Evolutionary conservation across 2,888 invertebrate genomes (phyloP), one percentile per base, ranked within the genome.

Genomic region (Salticus scenicus): DNA sequence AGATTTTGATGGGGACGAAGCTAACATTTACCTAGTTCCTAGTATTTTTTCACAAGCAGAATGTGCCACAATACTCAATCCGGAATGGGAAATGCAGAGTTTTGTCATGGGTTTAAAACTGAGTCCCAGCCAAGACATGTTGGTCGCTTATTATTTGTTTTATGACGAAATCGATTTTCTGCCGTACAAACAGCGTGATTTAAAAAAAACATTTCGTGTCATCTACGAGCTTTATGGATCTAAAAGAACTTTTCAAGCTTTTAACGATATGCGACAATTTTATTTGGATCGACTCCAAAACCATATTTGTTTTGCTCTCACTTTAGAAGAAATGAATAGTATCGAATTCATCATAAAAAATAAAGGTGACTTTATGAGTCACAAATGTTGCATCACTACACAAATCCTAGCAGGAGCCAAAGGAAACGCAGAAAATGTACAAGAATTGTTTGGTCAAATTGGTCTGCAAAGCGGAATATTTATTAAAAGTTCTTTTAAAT

Each of bases 1-100:
- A 2, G 80, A 81, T 57, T 81, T 81, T 27, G 74, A 81, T n/a
- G 80, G 73, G 0, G 80, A 81, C 41, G 74, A 81, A 30, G 37
- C 33, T 24, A 80, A 80, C 12, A 2, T 73, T 20, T 73, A 51
- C 17, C 8, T 67, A 17, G 72, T 80, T 1, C 47, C 47, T 0
- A 73, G 47, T 51, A 5, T 51, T 24, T 17, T 30, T 7, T 66
- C 73, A 2, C 80, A 80, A 31, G 72, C 51, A 0, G 80, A 80
- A 73, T 80, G 80, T 51, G 73, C 31, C 0, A 28, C 27, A 5
- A 4, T 79, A 28, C 64, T 79, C 8, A 79, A 72, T 47, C 1
- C 31, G 2, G n/a, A 30, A 27, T 12, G 1, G 4, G 10, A 79
- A 30, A 30, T 79, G 66, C 17, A 37, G 0, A 51, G 72, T 66